Base-by-base conservation (phyloP, 2,113 vertebrate genomes). In the Eptesicus fuscus region DNA sequence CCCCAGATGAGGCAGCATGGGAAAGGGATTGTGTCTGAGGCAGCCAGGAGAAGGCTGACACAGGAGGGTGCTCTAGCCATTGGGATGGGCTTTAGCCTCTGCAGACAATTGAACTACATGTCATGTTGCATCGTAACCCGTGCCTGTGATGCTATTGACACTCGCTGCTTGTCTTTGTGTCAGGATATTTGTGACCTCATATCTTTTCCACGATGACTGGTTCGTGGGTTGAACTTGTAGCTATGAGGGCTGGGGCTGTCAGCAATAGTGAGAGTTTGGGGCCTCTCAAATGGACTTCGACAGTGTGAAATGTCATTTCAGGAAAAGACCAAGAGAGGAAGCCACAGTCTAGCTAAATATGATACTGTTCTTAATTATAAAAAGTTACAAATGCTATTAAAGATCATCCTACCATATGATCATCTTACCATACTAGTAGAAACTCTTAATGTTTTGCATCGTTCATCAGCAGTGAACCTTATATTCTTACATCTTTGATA, bases 81-180 rank as follows among this genome's bases (percentile, higher is more conserved):
- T 32, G n/a, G 25, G 30, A 51, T 4, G 5, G 12, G 16, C 23
- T 18, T 9, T 9, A 7, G 10, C 28, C 7, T 65, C 28, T 49
- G 25, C 10, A n/a, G 7, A 10, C 2, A n/a, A 14, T 10, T 35
- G 7, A 7, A 6, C 7, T 40, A 30, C 11, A 4, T 18, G 3
- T 16, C 42, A 6, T 4, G 1, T 49, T 44, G 14, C 42, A 9
- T 63, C 47, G 1, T 8, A 9, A 18, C 3, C 4, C 32, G 5
- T 9, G 10, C 40, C 51, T 13, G 8, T 1, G 12, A 5, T 63
- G 18, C 42, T 47, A 0, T 12, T 17, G 22, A 63, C 17, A 6
- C 28, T 23, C 40, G 11, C 28, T 30, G 13, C 13, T 56, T 11
- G 4, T 59, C 49, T 82, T 14, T 32, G 17, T 56, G 18, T 25